Evolutionary conservation across 2,888 invertebrate species (phyloP).

Genomic region (Melanostoma mellinum): DNA sequence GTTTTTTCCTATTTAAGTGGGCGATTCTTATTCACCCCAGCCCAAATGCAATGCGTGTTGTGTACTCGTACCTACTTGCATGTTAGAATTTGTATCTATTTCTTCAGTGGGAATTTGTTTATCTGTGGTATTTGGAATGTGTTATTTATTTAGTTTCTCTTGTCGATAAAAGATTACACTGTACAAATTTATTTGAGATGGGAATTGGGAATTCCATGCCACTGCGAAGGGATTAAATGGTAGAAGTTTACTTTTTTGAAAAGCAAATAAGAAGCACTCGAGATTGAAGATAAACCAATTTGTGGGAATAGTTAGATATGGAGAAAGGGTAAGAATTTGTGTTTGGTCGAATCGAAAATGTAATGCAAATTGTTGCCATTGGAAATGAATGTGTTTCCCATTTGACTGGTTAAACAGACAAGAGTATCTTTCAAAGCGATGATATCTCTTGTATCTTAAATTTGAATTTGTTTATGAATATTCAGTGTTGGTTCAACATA

Average conservation of each 20-base stretch:
- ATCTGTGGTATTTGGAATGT: conserved; percentile 35
- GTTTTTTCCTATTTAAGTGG: conserved; percentile 13
- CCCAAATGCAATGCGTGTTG: neutral
- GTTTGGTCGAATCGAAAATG: no score
- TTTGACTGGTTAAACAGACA: no score
- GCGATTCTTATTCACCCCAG: conserved; percentile 18
- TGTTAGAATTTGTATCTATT: conserved; percentile 5
- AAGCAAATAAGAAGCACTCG: conserved; percentile 59
- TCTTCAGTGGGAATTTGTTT: conserved; percentile 9
- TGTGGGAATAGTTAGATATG: conserved; percentile 55
- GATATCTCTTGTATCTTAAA: no score
- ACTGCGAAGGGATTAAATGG: conserved; percentile 47
- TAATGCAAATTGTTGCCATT: no score
- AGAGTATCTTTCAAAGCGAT: no score
- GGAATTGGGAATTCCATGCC: conserved; percentile 49
- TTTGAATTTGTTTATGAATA: no score
- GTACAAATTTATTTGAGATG: conserved; percentile 41
- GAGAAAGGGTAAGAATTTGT: neutral
- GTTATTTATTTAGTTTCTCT: conserved; percentile 58
- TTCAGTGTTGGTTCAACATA: no score
- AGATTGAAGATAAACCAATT: conserved; percentile 58
- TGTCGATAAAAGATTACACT: conserved; percentile 51
- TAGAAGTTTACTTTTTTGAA: conserved; percentile 2
- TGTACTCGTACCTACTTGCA: conserved; percentile 1
- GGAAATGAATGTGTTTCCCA: no score